Evolutionary conservation across 2,797 vertebrate species (phyloP), one percentile per base, ranked within the genome.

Genomic region (Remorina albescens): DNA sequence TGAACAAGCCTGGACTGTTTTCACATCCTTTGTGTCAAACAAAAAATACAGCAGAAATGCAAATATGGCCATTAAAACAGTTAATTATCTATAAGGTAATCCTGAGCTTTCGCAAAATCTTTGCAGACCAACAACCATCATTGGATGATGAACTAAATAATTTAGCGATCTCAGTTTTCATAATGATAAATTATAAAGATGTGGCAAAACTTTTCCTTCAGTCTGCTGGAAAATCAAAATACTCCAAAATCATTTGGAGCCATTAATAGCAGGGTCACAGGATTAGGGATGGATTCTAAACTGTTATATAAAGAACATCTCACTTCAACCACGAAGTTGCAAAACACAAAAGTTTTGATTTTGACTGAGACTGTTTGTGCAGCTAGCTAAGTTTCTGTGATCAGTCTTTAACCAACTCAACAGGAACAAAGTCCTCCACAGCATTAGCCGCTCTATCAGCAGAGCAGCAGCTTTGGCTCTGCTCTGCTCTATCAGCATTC

Each of bases 221-320:
- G 28, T 62, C 10, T 2, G 50, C 65, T 55, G 34, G 36, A 32
- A 73, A 77, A 73, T 71, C 23, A 13, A 50, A 66, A 62, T 47
- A 50, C 54, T 72, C 19, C 51, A 18, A 76, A 78, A 71, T 63
- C 10, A 6, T 69, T 70, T 73, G 76, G 37, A 65, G 72, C 60
- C 13, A n/a, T 81, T 84, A 64, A 60, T 47, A 65, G 39, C 0
- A 13, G 42, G 61, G 25, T 88, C 58, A 69, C 62, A 32, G 74
- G 83, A 82, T 89, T 85, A 82, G 49, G 18, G 70, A 21, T 36
- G 67, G 70, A 86, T 89, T 83, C 83, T 49, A 50, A 75, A 54
- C 21, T 28, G 57, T 74, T 62, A n/a, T 37, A 72, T 59, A 63
- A 81, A 85, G 28, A 62, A 66, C 47, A 19, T 83, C 63, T 50